phyloP scores from a whole-genome alignment of 2,113 vertebrate species.

The Indicator indicator region DNA sequence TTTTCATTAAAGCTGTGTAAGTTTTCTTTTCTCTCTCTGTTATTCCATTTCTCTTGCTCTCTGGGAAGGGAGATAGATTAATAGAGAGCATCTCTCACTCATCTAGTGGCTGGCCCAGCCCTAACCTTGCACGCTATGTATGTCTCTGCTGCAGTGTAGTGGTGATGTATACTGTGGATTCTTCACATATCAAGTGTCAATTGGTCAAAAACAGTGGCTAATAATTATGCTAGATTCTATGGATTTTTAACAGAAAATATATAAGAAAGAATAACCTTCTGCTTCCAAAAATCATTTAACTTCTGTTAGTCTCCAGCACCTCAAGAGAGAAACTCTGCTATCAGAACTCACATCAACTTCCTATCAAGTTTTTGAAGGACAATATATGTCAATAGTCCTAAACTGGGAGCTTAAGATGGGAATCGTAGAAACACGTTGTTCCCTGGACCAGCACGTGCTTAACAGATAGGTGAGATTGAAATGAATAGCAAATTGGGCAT shows the following conservation, averaged over 20 bases:
- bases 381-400: background rate
- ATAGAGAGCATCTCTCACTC: too few species aligned
- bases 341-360: background rate
- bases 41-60: too few species aligned
- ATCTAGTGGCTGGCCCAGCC: too few species aligned
- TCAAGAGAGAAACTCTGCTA: background rate
- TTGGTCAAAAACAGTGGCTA: background rate
- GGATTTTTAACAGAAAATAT: background rate
- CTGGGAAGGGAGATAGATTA: too few species aligned
- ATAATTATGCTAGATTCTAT: background rate
- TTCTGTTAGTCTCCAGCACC: background rate
- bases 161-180: background rate
- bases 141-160: background rate
- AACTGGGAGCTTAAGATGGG: background rate
- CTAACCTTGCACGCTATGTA: background rate
- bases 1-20: too few species aligned
- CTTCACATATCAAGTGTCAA: background rate
- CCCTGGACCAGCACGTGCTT: background rate
- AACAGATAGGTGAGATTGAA: background rate
- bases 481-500: background rate
- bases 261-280: background rate
- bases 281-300: background rate
- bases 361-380: background rate
- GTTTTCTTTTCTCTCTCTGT: too few species aligned
- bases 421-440: background rate